Evolutionary conservation across 2,113 vertebrate species (phyloP), one percentile per base, ranked within the genome.

Genomic region (Saimiri boliviensis): DNA sequence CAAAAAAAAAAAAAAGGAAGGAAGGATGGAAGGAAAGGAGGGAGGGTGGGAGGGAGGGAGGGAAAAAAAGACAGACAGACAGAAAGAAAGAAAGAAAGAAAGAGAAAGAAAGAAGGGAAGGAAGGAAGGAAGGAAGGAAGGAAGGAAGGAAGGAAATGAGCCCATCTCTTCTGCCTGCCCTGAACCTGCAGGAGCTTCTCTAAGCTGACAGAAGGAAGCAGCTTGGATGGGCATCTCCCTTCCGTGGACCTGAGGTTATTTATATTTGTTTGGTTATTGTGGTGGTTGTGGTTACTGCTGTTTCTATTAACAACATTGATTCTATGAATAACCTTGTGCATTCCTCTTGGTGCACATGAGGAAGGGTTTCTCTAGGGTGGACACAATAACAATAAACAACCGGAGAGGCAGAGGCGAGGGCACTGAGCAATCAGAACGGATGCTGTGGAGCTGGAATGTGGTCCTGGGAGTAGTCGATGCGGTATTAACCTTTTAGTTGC

Each of bases 211-310:
- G 37, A 47, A 73, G 54, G 54, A 87, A 71, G 32, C 27, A 35
- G 45, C 40, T 94, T 0, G 1, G 40, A 63, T 40, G 70, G 80
- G 42, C 76, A 21, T 27, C 92, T 91, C 77, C n/a, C 1, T 0
- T 37, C 63, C 17, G 17, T 7, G 10, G 40, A 30, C 27, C 42
- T 20, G 35, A 12, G 73, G 80, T 77, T 96, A 90, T 97, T 97
- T 93, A 88, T 81, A 88, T 86, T 74, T 77, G 71, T 95, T 96
- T 92, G 96, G 85, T 83, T 92, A 82, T 73, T 92, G 94, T 89
- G 90, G 91, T 70, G 86, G n/a, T 70, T 87, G 80, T 17, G 7
- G 45, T 79, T 68, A 68, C 52, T 37, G 80, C 86, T 89, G 54
- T 91, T 92, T 96, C 91, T 95, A 90, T 40, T 63, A 58, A 93